Base-by-base conservation (phyloP, 2,113 vertebrate genomes). In the Onychostoma macrolepis region DNA sequence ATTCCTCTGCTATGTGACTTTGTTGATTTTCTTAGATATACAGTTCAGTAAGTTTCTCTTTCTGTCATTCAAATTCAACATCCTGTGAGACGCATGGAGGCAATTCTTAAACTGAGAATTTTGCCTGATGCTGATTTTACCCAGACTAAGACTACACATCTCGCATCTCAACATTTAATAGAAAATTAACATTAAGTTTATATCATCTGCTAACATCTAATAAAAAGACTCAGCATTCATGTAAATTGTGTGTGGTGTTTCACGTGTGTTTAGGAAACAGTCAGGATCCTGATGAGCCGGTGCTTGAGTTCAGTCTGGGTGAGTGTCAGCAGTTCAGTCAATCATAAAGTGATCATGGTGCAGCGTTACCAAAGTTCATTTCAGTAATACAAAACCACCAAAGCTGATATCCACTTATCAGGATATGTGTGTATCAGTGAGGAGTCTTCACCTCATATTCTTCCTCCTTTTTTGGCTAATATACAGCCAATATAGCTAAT, bases 231-330 rank as follows among this genome's bases (percentile, higher is more conserved):
- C 41, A 10, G 0, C 41, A 17, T 50, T 50, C 48, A 67, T 48
- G 19, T 41, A n/a, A 71, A 43, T 79, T 45, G 1, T 69, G 17
- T 71, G 33, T 41, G 48, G 15, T 63, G 7, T 45, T 87, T 28
- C 79, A 4, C 12, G 63, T 41, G n/a, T 90, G 85, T 89, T 87
- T 75, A 99, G 98, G 98, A 90, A 98, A 96, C 90, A 96, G 97
- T 91, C 97, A 98, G 90, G 98, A 99, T 92, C 98, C 98, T 76
- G 98, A 99, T 85, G 98, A 99, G 87, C 98, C 98, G 0, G 97
- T 98, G 92, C 94, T 99, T 93, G 98, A 99, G 95, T 99, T 99
- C 91, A 99, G 98, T 89, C 95, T 99, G 93, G 98, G 98, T 99
- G 92, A 84, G 97, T 95, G 83, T 41, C 69, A 71, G 61, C 78